phyloP scores from a whole-genome alignment of 53 echinoderm and acorn worm species.

The Mesocentrotus franciscanus region DNA sequence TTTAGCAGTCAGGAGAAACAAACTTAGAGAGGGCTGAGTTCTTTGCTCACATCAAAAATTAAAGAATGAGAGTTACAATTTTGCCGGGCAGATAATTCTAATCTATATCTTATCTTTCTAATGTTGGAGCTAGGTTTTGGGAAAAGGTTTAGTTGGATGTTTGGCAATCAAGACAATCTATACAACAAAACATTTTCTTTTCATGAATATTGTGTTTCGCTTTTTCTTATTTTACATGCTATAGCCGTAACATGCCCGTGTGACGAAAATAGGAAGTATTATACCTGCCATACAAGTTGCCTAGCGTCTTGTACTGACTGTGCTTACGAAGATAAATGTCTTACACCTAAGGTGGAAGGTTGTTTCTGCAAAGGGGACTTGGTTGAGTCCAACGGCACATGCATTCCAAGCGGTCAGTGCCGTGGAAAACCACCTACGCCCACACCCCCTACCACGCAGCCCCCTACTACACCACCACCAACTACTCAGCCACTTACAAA shows the following conservation, averaged over 20 bases:
- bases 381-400: constrained; percentile 66
- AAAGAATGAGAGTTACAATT: too few relatives aligned
- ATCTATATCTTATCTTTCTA: too few relatives aligned
- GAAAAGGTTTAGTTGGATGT: too few relatives aligned
- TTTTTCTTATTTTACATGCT: not conserved
- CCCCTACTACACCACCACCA: not conserved
- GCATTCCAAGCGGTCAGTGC: constrained; percentile 52
- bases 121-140: too few relatives aligned
- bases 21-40: too few relatives aligned
- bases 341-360: constrained; percentile 79
- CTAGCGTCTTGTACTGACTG: constrained; percentile 61
- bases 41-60: too few relatives aligned
- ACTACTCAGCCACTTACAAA: not conserved
- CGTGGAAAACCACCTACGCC: not conserved
- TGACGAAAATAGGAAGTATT: not conserved
- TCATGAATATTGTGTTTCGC: too few relatives aligned
- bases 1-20: too few relatives aligned
- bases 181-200: too few relatives aligned
- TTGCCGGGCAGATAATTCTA: too few relatives aligned
- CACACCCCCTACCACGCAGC: not conserved
- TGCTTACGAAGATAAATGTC: constrained; percentile 67
- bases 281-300: constrained; percentile 56
- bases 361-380: constrained; percentile 77
- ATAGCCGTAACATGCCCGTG: not conserved
- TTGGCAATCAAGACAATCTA: too few relatives aligned